These are phyloP conservation scores for Dynastes maya DNA, from an alignment of 2,888 invertebrate species.

Conservation along the genomic window DNA sequence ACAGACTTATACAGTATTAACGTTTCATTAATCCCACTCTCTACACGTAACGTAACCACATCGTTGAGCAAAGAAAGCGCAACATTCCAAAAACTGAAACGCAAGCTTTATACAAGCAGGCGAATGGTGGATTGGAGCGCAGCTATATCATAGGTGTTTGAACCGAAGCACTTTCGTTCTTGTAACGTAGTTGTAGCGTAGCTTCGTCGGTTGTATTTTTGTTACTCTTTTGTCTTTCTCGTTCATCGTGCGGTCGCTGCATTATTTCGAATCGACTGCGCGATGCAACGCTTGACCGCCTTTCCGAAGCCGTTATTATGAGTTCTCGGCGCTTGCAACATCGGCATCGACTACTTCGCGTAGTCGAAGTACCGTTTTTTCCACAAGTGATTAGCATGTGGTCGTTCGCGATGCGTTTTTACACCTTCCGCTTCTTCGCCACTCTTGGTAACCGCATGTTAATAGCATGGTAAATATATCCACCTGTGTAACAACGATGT, in stretches of 20 bases:
- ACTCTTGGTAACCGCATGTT: slow-evolving; percentile 19
- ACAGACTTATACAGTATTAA: too few relatives aligned
- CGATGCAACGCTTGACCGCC: slow-evolving; percentile 46
- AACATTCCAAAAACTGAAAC: slow-evolving; percentile 30
- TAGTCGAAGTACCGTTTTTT: slow-evolving; percentile 41
- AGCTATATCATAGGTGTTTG: background rate
- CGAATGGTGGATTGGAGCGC: slow-evolving; percentile 1
- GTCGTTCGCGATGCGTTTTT: slow-evolving; percentile 37
- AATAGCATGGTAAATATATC: slow-evolving; percentile 32
- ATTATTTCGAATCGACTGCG: slow-evolving; percentile 39
- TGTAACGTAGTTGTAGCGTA: slow-evolving; percentile 4
- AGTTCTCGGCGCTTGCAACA: slow-evolving; percentile 32
- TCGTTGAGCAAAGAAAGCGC: slow-evolving; percentile 22
- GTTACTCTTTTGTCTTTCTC: slow-evolving; percentile 15
- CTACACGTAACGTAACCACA: background rate
- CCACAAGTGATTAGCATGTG: slow-evolving; percentile 42
- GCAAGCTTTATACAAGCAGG: background rate
- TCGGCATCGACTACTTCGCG: slow-evolving; percentile 32
- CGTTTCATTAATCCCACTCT: slow-evolving; percentile 19
- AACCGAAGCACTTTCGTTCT: slow-evolving; percentile 29
- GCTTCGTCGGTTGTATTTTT: slow-evolving; percentile 3
- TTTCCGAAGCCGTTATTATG: slow-evolving; percentile 44
- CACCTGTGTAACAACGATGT: background rate
- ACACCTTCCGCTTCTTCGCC: slow-evolving; percentile 19
- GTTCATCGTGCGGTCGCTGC: slow-evolving; percentile 13